Conservation (phyloP, 2,888 invertebrate genomes). For the Thysanoteuthis rhombus region DNA sequence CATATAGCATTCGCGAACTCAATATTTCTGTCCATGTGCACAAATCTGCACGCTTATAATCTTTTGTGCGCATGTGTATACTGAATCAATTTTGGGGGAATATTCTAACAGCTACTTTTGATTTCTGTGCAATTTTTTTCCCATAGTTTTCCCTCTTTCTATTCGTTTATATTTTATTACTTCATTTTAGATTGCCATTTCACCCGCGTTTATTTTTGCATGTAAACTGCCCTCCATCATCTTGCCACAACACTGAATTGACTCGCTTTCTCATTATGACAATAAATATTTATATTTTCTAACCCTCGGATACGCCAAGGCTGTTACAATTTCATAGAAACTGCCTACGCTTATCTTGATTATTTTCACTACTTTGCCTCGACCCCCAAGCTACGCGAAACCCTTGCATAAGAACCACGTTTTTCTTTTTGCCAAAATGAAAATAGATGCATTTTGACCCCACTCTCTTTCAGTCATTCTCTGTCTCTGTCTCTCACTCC, state of each 20-base stretch:
- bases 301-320: neutral
- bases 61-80: neutral
- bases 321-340: neutral
- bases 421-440: neutral
- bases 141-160: neutral
- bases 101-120: neutral
- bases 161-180: neutral
- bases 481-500: neutral
- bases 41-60: neutral
- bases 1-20: neutral
- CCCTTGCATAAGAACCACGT: too few species aligned
- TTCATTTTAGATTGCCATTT: neutral
- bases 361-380: neutral
- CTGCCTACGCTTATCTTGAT: neutral
- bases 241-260: neutral
- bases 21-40: neutral
- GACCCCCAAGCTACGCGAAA: neutral
- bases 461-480: neutral
- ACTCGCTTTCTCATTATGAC: neutral
- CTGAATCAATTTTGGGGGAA: neutral
- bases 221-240: neutral
- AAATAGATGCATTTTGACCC: neutral
- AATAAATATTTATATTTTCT: constrained; percentile 12
- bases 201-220: neutral
- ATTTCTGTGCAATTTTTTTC: neutral